Evolutionary conservation across 2,888 invertebrate genomes (phyloP), one percentile per base, ranked within the genome.

Genomic region (Drosophila tanythrix): DNA sequence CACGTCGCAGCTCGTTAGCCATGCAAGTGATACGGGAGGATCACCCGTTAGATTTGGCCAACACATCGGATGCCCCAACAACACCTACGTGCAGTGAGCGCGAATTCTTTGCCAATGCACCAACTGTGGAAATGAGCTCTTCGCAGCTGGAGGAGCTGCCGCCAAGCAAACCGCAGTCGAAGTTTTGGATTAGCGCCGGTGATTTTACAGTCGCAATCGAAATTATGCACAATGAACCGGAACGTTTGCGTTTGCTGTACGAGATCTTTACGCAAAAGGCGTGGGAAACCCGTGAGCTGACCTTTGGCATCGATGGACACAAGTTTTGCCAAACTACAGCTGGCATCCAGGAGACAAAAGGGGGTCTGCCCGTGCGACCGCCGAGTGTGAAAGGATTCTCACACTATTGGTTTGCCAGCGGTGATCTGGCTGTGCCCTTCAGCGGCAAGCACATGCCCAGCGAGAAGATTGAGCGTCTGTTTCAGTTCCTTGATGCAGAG

Each of bases 341-440:
- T 3, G 48, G 31, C 7, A 7, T 1, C 0, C 38, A 62, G 18
- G 53, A 60, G 1, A n/a, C 58, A 0, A 65, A 69, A 18, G 2
- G 36, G 15, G 1, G 15, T 2, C 57, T 83, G 43, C 82, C 84
- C 0, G 80, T 81, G 40, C 75, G 76, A 3, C 75, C 86, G 0
- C 78, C 90, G 0, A 76, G 70, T 13, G 65, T 69, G 0, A 83
- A 90, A 38, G 89, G 77, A 3, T 76, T 77, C 71, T 93, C 92
- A 0, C 91, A 93, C n/a, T 92, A 92, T 62, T 92, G 93, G 93
- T 91, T 93, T 62, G 90, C 91, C 25, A 91, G 84, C 27, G 92
- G 91, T 0, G 91, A 91, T 50, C 60, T 92, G 51, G 80, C 90
- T 0, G 83, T 93, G 60, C 92, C 92, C 0, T 92, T 92, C 55